A percentile compares a stretch with the other conserved stretches of the same genome.
phyloP scores from a whole-genome alignment of 2,888 invertebrate genomes.

The Drosophila formosana region DNA sequence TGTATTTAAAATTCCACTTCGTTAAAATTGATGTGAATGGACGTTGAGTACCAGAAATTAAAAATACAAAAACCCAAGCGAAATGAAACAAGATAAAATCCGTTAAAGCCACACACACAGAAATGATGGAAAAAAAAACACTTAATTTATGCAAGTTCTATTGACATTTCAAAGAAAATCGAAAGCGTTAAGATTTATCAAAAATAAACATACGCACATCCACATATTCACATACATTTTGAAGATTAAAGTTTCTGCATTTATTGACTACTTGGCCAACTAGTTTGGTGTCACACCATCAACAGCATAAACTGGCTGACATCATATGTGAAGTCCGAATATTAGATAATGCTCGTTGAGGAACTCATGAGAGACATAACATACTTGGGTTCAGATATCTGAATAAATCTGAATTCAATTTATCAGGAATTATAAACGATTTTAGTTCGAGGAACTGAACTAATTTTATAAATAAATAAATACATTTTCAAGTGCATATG shows the following conservation, averaged over 20 bases:
- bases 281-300: constrained; percentile 8
- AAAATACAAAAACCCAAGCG: constrained; percentile 30
- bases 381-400: constrained; percentile 6
- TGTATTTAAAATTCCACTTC: constrained; percentile 47
- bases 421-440: neutral
- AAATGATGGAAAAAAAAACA: constrained; percentile 1
- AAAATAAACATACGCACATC: neutral
- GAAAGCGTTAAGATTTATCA: constrained; percentile 37
- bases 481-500: neutral
- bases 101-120: constrained; percentile 26
- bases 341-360: neutral
- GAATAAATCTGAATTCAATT: constrained; percentile 15
- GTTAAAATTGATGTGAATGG: constrained; percentile 40
- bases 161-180: constrained; percentile 59
- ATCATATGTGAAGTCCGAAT: neutral
- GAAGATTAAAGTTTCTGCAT: constrained; percentile 7
- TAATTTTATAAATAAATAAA: neutral
- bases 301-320: neutral
- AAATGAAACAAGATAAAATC: constrained; percentile 44
- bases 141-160: constrained; percentile 54
- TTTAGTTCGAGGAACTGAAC: neutral
- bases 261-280: constrained; percentile 20
- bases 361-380: neutral
- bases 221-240: neutral
- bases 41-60: constrained; percentile 17